Evolutionary conservation across 1,140 invertebrate genomes (phyloP), one percentile per base, ranked within the genome.

Genomic region (Eriosoma lanigerum): DNA sequence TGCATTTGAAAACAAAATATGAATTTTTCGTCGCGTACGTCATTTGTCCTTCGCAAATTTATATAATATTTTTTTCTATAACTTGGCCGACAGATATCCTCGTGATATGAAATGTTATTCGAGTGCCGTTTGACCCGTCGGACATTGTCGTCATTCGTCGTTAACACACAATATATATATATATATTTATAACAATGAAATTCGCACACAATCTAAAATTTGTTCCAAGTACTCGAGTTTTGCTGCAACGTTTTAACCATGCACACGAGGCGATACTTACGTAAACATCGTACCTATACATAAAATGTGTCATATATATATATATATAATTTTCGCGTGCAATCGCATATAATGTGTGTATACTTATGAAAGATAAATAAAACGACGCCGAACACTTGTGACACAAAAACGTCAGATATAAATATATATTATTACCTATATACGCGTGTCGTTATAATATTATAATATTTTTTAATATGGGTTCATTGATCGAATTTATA

Each of bases 401-500:
- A n/a, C 32, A 38, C 32, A 8, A 38, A n/a, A 19, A 54, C 52
- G 52, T n/a, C n/a, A 15, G 52, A 19, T 38, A 38, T 38, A 38
- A 38, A 38, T 4, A 38, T 60, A 60, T 60, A 24, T 24, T 29
- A 24, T 26, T 24, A 9, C 54, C 1, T 60, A 8, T 29, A 29
- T 29, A 19, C 58, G 4, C 32, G 21, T 44, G n/a, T 66, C 13
- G n/a, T 15, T 44, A 4, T n/a, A 13, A 66, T 17, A 10, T 13
- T n/a, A 1, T n/a, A n/a, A 6, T 60, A 29, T 29, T 32, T 17
- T 38, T 38, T 38, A 4, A 38, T 38, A 38, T 38, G 32, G 46
- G 64, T 68, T 68, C 64, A 68, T 48, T 24, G 64, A 68, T 68
- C 64, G 38, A 29, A 48, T n/a, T n/a, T n/a, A n/a, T 46, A 66